Evolutionary conservation across 2,888 invertebrate genomes (phyloP).

Genomic region (Ormyrus pomaceus): DNA sequence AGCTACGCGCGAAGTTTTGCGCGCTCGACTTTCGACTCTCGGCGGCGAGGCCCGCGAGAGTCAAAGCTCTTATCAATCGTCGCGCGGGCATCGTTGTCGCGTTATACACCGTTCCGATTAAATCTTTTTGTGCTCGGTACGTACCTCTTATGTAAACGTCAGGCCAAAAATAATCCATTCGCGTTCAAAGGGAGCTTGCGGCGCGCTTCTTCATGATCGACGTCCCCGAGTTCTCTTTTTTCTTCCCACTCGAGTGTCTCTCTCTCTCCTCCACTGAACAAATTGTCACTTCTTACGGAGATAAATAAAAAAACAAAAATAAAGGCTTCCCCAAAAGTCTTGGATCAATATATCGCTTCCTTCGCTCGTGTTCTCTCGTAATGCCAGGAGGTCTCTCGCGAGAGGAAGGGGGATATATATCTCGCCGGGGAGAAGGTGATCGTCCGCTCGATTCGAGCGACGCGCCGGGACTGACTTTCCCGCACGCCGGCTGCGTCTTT

Average conservation of each 20-base stretch:
- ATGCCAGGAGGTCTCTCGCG: too few relatives aligned
- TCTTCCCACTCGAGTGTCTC: background rate
- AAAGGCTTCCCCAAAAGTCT: background rate
- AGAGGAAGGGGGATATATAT: too few relatives aligned
- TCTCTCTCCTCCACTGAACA: background rate
- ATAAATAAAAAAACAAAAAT: background rate
- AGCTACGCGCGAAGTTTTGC: too few relatives aligned
- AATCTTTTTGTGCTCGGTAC: conserved; percentile 15
- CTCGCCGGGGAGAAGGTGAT: background rate
- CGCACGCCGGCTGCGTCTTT: conserved; percentile 12
- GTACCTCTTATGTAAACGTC: conserved; percentile 59
- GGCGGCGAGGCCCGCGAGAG: background rate
- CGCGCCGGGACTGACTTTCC: conserved; percentile 55
- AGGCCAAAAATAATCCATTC: conserved; percentile 59
- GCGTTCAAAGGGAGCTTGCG: background rate
- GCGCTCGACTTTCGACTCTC: too few relatives aligned
- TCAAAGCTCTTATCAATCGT: background rate
- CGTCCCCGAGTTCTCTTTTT: too few relatives aligned
- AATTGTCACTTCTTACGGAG: background rate
- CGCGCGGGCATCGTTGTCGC: too few relatives aligned
- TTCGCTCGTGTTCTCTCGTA: too few relatives aligned
- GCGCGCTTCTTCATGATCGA: conserved; percentile 25
- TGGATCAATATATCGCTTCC: too few relatives aligned
- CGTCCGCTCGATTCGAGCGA: conserved; percentile 48
- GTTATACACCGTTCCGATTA: background rate